Evolutionary conservation across 2,888 invertebrate genomes (phyloP).

Genomic region (Psococerastis gibbosa): DNA sequence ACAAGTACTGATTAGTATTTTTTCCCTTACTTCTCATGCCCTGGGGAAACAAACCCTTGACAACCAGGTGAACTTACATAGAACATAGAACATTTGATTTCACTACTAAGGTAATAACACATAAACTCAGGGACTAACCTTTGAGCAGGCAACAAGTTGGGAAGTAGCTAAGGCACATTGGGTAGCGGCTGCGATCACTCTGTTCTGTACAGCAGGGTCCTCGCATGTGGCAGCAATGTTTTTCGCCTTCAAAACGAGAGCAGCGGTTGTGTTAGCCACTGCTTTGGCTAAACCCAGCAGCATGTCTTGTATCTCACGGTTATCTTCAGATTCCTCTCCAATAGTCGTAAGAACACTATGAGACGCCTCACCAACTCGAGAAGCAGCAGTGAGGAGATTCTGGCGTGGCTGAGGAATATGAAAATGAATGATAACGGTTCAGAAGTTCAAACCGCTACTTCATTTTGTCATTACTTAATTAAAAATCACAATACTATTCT

Average conservation of each 20-base stretch:
- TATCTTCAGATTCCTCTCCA: constrained; percentile 73
- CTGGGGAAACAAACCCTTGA: too few relatives aligned
- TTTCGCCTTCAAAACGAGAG: constrained; percentile 88
- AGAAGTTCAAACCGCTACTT: not conserved
- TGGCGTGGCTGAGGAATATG: constrained; percentile 52
- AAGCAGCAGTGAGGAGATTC: constrained; percentile 84
- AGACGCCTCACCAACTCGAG: constrained; percentile 90
- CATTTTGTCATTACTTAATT: too few relatives aligned
- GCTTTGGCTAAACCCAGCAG: constrained; percentile 86
- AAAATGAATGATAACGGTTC: constrained; percentile 10
- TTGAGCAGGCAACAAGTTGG: constrained; percentile 91
- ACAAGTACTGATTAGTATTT: too few relatives aligned
- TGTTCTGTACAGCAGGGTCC: constrained; percentile 61
- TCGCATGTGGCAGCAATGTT: constrained; percentile 81
- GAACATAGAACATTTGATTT: too few relatives aligned
- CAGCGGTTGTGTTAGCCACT: constrained; percentile 95
- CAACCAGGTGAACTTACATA: too few relatives aligned
- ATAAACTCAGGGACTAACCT: constrained; percentile 34
- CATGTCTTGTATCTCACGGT: constrained; percentile 73
- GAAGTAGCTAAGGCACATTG: constrained; percentile 95
- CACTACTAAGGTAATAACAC: too few relatives aligned
- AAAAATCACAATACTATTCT: too few relatives aligned
- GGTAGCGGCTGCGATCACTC: constrained; percentile 88
- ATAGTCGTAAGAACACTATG: constrained; percentile 84
- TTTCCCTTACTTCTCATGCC: too few relatives aligned